Base-by-base conservation (phyloP, 1,140 invertebrate species). In the Ceratina australensis region DNA sequence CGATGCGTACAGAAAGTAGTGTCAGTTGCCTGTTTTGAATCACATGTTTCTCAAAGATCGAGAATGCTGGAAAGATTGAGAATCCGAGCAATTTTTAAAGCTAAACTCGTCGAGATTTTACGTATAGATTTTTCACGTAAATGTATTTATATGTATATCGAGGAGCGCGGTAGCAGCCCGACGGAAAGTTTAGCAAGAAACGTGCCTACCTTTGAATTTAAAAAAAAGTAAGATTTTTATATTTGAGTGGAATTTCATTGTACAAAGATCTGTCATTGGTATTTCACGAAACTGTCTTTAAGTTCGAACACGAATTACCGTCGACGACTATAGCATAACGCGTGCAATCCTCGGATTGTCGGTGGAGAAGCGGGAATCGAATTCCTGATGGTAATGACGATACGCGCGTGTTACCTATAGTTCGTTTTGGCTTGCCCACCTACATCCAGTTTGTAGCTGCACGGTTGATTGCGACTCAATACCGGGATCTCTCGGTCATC, bases 391-490 rank as follows among this genome's bases (percentile, higher is more conserved):
- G 60, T 63, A 78, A 78, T 79, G 72, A 84, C 79, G 79, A 84
- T 84, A 49, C 79, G 50, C 79, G 79, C 69, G 75, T 42, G 10
- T 42, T 42, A 42, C 33, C 78, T 85, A 78, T 81, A 47, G 65
- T 47, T 75, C 65, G 66, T 68, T 78, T 79, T 83, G 72, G 76
- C 57, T 33, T 72, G 28, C 64, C 68, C 33, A 59, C n/a, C 64
- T 54, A 74, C 57, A 52, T 26, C 50, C 49, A 77, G 72, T 81
- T n/a, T 67, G 59, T 61, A 73, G 81, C 72, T 86, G 78, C 73
- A 87, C 85, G 84, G 79, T 81, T 86, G 88, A 90, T 90, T 88
- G 84, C 85, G 73, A 87, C 84, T 87, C 87, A 86, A 89, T 90
- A 86, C 80, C 73, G 61, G 80, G 75, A 81, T 86, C 80, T 79